Percentiles rank a stretch among this genome's conserved stretches.
Conservation (phyloP, 2,113 vertebrate genomes). For the Puntigrus tetrazona region DNA sequence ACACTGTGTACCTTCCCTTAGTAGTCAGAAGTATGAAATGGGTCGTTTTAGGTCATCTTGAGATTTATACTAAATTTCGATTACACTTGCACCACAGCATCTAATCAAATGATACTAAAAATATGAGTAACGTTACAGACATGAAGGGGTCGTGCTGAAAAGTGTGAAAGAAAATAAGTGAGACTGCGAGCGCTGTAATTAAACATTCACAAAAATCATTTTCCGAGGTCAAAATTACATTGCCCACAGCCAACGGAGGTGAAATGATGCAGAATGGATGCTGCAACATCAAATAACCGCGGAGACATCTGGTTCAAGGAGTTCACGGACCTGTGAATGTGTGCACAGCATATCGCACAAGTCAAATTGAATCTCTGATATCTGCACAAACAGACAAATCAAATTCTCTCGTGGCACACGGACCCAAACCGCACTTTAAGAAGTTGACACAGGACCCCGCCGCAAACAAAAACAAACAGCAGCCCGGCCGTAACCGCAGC, state of each 20-base stretch:
- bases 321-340: neutral
- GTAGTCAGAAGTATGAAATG: neutral
- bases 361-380: slow-evolving; percentile 19
- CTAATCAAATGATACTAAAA: neutral
- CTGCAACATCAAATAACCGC: slow-evolving; percentile 4
- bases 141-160: neutral
- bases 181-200: neutral
- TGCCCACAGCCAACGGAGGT: neutral
- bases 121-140: neutral
- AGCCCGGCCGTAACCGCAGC: neutral
- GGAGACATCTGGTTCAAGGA: slow-evolving; percentile 14
- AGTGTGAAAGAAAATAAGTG: neutral
- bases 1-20: neutral
- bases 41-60: neutral
- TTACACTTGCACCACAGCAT: neutral
- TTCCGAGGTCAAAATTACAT: neutral
- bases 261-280: neutral
- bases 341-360: neutral
- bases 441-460: neutral
- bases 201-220: neutral
- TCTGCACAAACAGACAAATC: slow-evolving; percentile 24
- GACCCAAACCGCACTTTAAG: neutral
- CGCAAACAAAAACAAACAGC: slow-evolving; percentile 19
- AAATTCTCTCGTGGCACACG: neutral
- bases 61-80: neutral